A percentile compares a stretch with the other conserved stretches of the same genome.
Evolutionary conservation across 2,888 invertebrate genomes (phyloP).

Genomic region (Zhuqinia jingwanae): DNA sequence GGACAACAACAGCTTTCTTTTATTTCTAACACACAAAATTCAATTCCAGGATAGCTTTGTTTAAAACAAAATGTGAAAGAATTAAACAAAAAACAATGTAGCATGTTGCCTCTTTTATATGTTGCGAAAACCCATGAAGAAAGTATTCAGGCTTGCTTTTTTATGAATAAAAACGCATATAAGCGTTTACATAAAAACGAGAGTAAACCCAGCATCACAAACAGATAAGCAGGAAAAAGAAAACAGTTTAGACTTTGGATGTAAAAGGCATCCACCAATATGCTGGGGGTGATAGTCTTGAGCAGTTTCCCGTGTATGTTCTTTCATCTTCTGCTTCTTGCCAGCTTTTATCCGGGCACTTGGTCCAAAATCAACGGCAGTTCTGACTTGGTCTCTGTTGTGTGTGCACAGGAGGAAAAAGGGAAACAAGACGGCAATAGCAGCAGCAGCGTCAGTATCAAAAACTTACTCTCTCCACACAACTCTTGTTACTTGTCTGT

Average conservation of each 20-base stretch:
- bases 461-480: too few species aligned
- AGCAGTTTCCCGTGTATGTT: too few species aligned
- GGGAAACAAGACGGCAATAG: too few species aligned
- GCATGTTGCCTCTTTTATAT: not conserved
- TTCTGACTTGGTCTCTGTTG: constrained; percentile 18
- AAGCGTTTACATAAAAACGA: too few species aligned
- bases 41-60: not conserved
- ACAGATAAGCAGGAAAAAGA: not conserved
- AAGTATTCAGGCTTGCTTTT: too few species aligned
- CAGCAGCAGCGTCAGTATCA: too few species aligned
- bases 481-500: not conserved
- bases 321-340: not conserved
- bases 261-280: not conserved
- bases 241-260: not conserved
- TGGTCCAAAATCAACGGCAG: constrained; percentile 40
- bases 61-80: constrained; percentile 7
- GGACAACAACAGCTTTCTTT: constrained; percentile 11
- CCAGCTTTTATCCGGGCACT: constrained; percentile 62
- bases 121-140: too few species aligned
- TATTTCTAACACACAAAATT: not conserved
- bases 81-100: not conserved
- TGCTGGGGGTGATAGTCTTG: too few species aligned
- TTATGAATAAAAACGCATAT: too few species aligned
- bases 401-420: not conserved
- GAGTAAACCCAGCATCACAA: too few species aligned